Percentiles rank a stretch among this genome's conserved stretches.
phyloP scores from a whole-genome alignment of 2,888 invertebrate genomes.

The Blera fallax region DNA sequence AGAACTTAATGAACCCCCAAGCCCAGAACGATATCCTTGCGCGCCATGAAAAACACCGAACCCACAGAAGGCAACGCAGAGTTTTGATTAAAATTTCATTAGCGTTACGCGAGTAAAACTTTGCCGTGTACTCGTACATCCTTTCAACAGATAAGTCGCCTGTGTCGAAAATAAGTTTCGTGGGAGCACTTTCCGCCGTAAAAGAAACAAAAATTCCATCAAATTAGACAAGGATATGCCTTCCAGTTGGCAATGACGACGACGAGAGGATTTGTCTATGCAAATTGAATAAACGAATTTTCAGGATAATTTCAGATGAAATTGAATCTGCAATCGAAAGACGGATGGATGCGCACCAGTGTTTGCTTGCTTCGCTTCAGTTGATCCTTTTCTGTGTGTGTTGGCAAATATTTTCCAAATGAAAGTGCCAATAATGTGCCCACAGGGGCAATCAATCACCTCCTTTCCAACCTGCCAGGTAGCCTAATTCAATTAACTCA shows the following conservation, averaged over 20 bases:
- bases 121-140: not conserved
- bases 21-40: conserved; percentile 19
- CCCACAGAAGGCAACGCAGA: conserved; percentile 1
- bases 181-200: no score
- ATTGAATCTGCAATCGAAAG: conserved; percentile 42
- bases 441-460: conserved; percentile 63
- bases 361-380: not conserved
- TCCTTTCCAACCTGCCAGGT: conserved; percentile 41
- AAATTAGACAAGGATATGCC: conserved; percentile 40
- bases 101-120: conserved; percentile 41
- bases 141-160: not conserved
- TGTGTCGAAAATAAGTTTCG: not conserved
- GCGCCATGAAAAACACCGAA: conserved; percentile 10
- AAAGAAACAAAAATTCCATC: conserved; percentile 27
- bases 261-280: conserved; percentile 48
- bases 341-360: not conserved
- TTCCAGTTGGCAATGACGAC: not conserved
- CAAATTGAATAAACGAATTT: conserved; percentile 65
- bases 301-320: conserved; percentile 59
- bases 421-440: conserved; percentile 49
- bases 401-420: conserved; percentile 53
- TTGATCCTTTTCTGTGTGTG: conserved; percentile 42
- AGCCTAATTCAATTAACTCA: conserved; percentile 69
- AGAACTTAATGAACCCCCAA: conserved; percentile 59
- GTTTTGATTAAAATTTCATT: conserved; percentile 69